Base-by-base conservation (phyloP, 2,888 invertebrate genomes). In the Poecilobothrus nobilitatus region DNA sequence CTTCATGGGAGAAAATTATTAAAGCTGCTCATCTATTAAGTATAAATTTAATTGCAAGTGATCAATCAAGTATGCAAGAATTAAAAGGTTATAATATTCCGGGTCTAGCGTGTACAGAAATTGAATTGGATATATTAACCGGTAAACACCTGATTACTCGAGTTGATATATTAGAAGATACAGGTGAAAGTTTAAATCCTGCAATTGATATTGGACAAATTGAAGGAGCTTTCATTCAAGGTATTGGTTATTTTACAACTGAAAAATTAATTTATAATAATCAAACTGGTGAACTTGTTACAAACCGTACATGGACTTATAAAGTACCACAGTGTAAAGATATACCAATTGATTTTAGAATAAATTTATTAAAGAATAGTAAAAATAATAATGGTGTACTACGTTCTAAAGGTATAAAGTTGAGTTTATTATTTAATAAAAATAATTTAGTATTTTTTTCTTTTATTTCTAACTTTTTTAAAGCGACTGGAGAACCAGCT, bases 231-330 rank as follows among this genome's bases (percentile, higher is more conserved):
- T 90, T 90, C 73, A 79, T 89, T 0, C 89, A 89, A 89, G 90
- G 83, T 68, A 79, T 83, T n/a, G 92, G 92, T 1, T 89, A 88
- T 74, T 90, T 87, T 85, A 87, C 89, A 0, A 85, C 84, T 0
- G 92, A 92, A 76, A 86, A 89, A 73, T 76, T 89, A 22, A 79
- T 87, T 1, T 88, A 86, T 72, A 86, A 88, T 73, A 79, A 83
- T 12, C 78, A 81, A 27, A 86, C 84, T 63, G 91, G 91, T 1
- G 81, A 84, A 74, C 76, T 90, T 8, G 81, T 89, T 1, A 90
- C 90, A 8, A 85, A 88, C 74, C 84, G 89, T 66, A 91, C 91
- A 2, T 92, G 91, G 91, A 87, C 83, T 18, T 91, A 91, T 78
- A 88, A 89, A 76, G 85, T 87, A 4, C 89, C 89, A 0, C 89